Percentiles rank a stretch among this genome's conserved stretches.
These are phyloP conservation scores for Catajapyx aquilonaris DNA, from an alignment of 1,140 invertebrate genomes.

Conservation along the genomic window DNA sequence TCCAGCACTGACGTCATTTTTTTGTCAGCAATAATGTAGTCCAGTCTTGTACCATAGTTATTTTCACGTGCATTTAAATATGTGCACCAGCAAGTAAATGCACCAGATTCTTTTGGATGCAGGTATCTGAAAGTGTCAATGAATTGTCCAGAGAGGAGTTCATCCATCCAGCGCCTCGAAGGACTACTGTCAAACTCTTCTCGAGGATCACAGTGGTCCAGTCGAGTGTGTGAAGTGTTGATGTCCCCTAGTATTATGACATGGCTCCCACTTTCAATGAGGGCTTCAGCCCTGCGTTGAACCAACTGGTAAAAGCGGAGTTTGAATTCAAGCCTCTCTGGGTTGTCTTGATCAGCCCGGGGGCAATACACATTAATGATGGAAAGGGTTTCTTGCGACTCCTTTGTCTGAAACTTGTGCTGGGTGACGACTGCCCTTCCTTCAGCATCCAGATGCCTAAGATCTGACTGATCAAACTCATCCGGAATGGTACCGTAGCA, in stretches of 20 bases:
- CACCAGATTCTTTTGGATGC: slow-evolving; percentile 22
- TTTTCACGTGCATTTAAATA: slow-evolving; percentile 23
- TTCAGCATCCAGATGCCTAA: slow-evolving; percentile 24
- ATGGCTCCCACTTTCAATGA: slow-evolving; percentile 22
- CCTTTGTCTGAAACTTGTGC: slow-evolving; percentile 19
- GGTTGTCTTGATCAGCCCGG: slow-evolving; percentile 22
- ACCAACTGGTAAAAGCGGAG: slow-evolving; percentile 27
- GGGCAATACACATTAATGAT: slow-evolving; percentile 35
- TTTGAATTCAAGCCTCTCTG: slow-evolving; percentile 25
- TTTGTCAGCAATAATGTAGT: slow-evolving; percentile 28
- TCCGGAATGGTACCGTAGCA: slow-evolving; percentile 16
- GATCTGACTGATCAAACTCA: slow-evolving; percentile 17
- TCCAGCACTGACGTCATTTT: slow-evolving; percentile 17
- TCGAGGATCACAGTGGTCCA: slow-evolving; percentile 27
- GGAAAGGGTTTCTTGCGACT: slow-evolving; percentile 15
- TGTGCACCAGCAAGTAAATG: slow-evolving; percentile 33
- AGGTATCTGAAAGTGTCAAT: slow-evolving; percentile 29
- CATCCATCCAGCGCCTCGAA: slow-evolving; percentile 21
- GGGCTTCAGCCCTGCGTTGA: slow-evolving; percentile 21
- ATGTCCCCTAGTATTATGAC: slow-evolving; percentile 32
- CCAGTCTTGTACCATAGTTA: slow-evolving; percentile 34
- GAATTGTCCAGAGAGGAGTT: slow-evolving; percentile 19
- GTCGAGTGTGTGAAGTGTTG: slow-evolving; percentile 24
- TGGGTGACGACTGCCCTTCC: slow-evolving; percentile 28
- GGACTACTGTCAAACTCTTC: slow-evolving; percentile 18